These are phyloP conservation scores for Sus scrofa DNA, from an alignment of 2,113 vertebrate species.

Conservation along the genomic window T2T-Sscrofa CM000812.6:107813501-107814000, in stretches of 20 bases:
- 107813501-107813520: accelerated
- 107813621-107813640: not conserved
- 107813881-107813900: not conserved
- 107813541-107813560: not conserved
- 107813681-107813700: too few relatives aligned
- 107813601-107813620: not conserved
- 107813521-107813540: not conserved
- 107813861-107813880: not conserved
- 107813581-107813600: not conserved
- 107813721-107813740: too few relatives aligned
- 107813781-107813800: not conserved
- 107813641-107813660: not conserved
- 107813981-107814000: not conserved
- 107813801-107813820: not conserved
- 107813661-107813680: too few relatives aligned
- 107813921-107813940: not conserved
- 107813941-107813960: not conserved
- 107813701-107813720: too few relatives aligned
- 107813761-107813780: too few relatives aligned
- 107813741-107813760: too few relatives aligned
- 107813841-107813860: not conserved
- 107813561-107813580: not conserved
- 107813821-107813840: not conserved
- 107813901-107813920: not conserved
- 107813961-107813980: not conserved